phyloP scores from a whole-genome alignment of 2,113 vertebrate genomes.

The Plecturocebus donacophilus region DNA sequence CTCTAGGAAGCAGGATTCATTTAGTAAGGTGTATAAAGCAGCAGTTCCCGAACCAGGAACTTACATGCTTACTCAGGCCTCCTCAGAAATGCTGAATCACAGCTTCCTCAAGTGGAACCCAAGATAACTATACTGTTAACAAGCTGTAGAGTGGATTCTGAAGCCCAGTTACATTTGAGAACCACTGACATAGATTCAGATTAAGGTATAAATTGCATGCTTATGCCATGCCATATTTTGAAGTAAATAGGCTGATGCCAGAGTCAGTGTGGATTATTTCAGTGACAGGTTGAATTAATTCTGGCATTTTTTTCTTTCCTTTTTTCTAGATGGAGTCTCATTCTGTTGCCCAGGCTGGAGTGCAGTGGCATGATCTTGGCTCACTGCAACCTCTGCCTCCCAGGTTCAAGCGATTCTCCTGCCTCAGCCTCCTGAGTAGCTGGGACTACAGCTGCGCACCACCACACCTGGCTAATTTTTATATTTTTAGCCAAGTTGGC shows the following conservation, averaged over 20 bases:
- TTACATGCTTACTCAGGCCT: neutral
- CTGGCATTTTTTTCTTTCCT: neutral
- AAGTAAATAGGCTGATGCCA: neutral
- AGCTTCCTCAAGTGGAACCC: neutral
- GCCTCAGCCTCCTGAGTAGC: no score
- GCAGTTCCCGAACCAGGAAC: slow-evolving; percentile 19
- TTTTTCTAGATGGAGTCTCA: no score
- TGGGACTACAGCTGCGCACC: no score
- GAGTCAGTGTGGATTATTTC: neutral
- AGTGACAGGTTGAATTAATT: neutral
- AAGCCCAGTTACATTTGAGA: neutral
- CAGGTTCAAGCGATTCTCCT: no score
- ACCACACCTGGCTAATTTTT: no score
- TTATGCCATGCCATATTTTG: neutral
- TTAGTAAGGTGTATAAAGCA: slow-evolving; percentile 5
- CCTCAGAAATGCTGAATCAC: slow-evolving; percentile 14
- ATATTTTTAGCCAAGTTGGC: no score
- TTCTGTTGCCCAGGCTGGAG: no score
- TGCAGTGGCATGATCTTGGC: no score
- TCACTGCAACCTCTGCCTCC: no score
- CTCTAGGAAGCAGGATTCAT: neutral
- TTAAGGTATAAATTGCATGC: neutral
- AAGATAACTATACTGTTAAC: neutral
- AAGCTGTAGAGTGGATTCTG: neutral
- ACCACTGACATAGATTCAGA: neutral